Evolutionary conservation across 2,888 invertebrate species (phyloP).

Genomic region (Apotomis betuletana): DNA sequence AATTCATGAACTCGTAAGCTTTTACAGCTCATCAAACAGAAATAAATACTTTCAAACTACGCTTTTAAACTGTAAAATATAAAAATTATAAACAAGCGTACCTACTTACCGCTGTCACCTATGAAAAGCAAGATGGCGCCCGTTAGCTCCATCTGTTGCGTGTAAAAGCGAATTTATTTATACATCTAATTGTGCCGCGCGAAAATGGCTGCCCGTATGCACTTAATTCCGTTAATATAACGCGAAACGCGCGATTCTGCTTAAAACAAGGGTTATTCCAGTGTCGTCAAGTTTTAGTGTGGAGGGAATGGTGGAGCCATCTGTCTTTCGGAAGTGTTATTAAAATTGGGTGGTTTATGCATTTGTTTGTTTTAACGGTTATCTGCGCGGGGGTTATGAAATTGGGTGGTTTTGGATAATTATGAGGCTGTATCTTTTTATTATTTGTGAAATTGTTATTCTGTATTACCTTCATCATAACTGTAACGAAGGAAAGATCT

Average conservation of each 20-base stretch:
- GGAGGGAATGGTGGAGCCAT: conserved; percentile 50
- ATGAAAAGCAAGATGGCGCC: conserved; percentile 74
- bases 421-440: conserved; percentile 9
- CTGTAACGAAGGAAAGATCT: too few species aligned
- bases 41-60: too few species aligned
- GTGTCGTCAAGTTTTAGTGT: conserved; percentile 71
- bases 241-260: conserved; percentile 69
- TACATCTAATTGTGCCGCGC: conserved; percentile 78
- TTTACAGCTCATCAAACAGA: too few species aligned
- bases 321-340: conserved; percentile 53
- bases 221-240: conserved; percentile 78
- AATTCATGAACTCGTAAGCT: too few species aligned
- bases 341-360: conserved; percentile 41
- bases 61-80: not conserved
- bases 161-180: conserved; percentile 79
- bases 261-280: conserved; percentile 70
- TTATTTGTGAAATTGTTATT: not conserved
- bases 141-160: conserved; percentile 77
- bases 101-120: conserved; percentile 71
- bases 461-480: too few species aligned
- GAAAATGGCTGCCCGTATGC: conserved; percentile 73
- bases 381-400: conserved; percentile 17
- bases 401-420: conserved; percentile 7
- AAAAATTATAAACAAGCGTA: conserved; percentile 53
- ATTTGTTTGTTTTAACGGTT: conserved; percentile 38